Percentiles rank a stretch among this genome's conserved stretches.
These are phyloP conservation scores for Emys orbicularis DNA, from an alignment of 2,797 vertebrate genomes.

Conservation along the genomic window DNA sequence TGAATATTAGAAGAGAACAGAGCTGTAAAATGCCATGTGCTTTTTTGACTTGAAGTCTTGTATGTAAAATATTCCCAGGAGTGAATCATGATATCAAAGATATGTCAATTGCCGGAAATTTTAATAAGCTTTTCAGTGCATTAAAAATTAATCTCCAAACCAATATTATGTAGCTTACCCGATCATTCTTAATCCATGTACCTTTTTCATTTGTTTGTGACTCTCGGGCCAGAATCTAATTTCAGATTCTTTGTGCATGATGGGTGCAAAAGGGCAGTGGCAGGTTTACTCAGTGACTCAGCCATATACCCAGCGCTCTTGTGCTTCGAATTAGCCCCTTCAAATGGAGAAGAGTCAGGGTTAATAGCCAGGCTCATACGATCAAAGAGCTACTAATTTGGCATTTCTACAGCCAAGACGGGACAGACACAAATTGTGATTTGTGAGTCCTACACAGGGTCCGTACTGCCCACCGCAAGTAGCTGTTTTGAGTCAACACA, in stretches of 20 bases:
- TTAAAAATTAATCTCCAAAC: conserved; percentile 24
- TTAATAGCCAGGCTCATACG: background rate
- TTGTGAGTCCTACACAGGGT: accelerated
- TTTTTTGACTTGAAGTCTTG: conserved; percentile 32
- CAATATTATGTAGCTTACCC: background rate
- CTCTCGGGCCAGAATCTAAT: background rate
- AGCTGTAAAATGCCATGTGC: conserved; percentile 35
- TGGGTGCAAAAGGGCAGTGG: background rate
- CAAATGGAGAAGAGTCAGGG: background rate
- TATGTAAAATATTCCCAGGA: conserved; percentile 17
- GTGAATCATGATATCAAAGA: conserved; percentile 47
- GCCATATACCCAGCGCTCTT: background rate
- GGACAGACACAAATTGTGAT: accelerated
- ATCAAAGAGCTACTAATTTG: background rate
- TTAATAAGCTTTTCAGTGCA: conserved; percentile 22
- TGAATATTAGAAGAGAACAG: conserved; percentile 42
- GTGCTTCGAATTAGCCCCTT: background rate
- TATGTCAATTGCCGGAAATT: conserved; percentile 7
- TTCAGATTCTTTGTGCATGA: background rate
- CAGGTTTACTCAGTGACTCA: background rate
- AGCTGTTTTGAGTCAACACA: background rate
- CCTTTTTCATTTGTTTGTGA: background rate
- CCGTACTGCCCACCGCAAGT: background rate
- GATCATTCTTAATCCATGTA: conserved; percentile 1
- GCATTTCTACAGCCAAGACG: background rate